Evolutionary conservation across 2,888 invertebrate species (phyloP).

Genomic region (Rhorus exstirpatorius): DNA sequence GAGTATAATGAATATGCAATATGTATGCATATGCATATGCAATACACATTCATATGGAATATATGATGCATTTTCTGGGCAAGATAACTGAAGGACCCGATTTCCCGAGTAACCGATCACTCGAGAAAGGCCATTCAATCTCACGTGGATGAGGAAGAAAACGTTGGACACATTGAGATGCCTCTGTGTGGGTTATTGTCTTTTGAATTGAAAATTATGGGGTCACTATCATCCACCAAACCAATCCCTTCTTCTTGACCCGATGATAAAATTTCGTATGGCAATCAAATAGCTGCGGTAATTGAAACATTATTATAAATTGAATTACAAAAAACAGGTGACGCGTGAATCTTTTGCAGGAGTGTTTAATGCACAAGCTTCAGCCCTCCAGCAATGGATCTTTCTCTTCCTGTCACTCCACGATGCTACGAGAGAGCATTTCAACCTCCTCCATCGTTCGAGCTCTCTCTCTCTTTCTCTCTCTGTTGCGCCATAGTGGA

Average conservation of each 20-base stretch:
- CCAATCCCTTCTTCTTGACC: not conserved
- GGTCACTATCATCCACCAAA: too few species aligned
- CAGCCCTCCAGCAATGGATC: constrained; percentile 30
- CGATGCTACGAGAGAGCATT: constrained; percentile 64
- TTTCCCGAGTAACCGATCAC: too few species aligned
- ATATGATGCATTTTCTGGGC: too few species aligned
- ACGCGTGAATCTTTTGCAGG: constrained; percentile 4
- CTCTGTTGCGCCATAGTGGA: constrained; percentile 65
- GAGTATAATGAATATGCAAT: constrained; percentile 26
- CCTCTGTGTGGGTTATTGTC: too few species aligned
- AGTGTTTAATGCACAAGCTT: not conserved
- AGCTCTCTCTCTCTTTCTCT: not conserved
- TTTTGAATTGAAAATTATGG: too few species aligned
- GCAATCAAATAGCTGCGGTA: not conserved
- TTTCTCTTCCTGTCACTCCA: constrained; percentile 76
- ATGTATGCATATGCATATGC: too few species aligned
- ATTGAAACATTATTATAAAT: not conserved
- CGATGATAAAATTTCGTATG: not conserved
- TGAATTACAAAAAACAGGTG: not conserved
- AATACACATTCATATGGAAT: too few species aligned
- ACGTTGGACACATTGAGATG: too few species aligned
- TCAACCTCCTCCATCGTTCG: constrained; percentile 5
- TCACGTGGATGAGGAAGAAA: too few species aligned
- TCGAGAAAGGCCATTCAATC: too few species aligned
- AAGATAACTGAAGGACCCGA: too few species aligned